Base-by-base conservation (phyloP, 2,888 invertebrate genomes). In the Heterodera filipjevi region DNA sequence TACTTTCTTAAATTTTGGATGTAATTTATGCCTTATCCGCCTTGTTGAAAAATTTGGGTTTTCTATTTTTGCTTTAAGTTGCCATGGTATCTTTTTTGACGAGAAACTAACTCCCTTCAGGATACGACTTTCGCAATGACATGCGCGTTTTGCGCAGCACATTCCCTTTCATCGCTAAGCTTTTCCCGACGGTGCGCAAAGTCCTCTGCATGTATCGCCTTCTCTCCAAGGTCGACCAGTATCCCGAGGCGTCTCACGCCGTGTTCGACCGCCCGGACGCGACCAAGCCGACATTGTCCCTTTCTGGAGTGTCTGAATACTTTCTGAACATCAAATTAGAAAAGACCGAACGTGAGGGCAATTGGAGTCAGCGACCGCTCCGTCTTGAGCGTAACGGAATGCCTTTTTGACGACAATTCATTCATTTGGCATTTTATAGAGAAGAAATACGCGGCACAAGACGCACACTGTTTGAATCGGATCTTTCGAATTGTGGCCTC, bases 81-180 rank as follows among this genome's bases (percentile, higher is more conserved):
- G 30, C 16, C n/a, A n/a, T n/a, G n/a, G n/a, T n/a, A 78, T 78
- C 19, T 77, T 49, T 22, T 32, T 77, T 77, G 10, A 16, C 14
- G 19, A n/a, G 12, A n/a, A 72, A n/a, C n/a, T n/a, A 49, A 27
- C 5, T 71, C 33, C 30, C 35, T 27, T n/a, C 30, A 78, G 79
- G 79, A 35, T 79, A 46, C 66, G 79, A 79, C 27, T 79, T 79
- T 64, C 49, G 76, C 27, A 79, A 79, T 30, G 79, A 79, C 59
- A 46, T 79, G 39, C 66, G 76, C 33, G 78, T 79, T 30, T 35
- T 79, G 59, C 53, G 39, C 19, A 79, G 68, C 53, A 79, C 79
- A 22, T 79, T 79, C 46, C 71, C 79, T 39, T 79, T 77, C 53
- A 30, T 79, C 14, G 53, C 6, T 1, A 19, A 66, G 10, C 22